Base-by-base conservation (phyloP, 2,797 vertebrate genomes). In the Sebastes goodei region DNA sequence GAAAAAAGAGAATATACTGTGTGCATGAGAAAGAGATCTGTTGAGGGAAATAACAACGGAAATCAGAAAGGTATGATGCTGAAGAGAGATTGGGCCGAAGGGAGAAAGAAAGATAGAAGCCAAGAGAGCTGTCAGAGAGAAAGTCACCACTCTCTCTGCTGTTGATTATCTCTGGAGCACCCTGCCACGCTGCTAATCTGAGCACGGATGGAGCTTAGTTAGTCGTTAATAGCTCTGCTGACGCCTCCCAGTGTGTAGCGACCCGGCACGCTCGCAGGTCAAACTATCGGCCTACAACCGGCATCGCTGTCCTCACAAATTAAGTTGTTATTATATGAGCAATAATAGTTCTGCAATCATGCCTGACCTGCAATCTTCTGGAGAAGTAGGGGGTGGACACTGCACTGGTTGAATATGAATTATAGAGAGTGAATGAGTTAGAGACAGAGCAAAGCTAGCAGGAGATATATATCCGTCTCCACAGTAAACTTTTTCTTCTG, bases 161-260 rank as follows among this genome's bases (percentile, higher is more conserved):
- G 85, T 21, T 87, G 77, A 88, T 87, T 78, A 87, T 91, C 82
- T 84, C 67, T 75, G 66, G 70, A 83, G 83, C 72, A 38, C 10
- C 57, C 59, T 53, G 72, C 60, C 63, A 64, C 27, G 10, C 42
- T 63, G 76, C 80, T 90, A 87, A 90, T 89, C 87, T 71, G 70
- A 81, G 80, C 57, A 75, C 8, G 64, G 79, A 74, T 46, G 65
- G 65, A 74, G 80, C 56, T 87, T 80, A 83, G 69, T 84, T 72
- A 69, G 67, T 76, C 15, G 7, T 77, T 86, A 87, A 87, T 88
- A 84, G 86, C 82, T 78, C 60, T 76, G 73, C 84, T 89, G 71
- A 82, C 46, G 59, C 73, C 77, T 85, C 68, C 71, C 60, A 56
- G 52, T 71, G 76, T 69, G 74, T 52, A 53, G 77, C 66, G 81